phyloP scores from a whole-genome alignment of 2,888 invertebrate species.

The Napeogenes inachia region DNA sequence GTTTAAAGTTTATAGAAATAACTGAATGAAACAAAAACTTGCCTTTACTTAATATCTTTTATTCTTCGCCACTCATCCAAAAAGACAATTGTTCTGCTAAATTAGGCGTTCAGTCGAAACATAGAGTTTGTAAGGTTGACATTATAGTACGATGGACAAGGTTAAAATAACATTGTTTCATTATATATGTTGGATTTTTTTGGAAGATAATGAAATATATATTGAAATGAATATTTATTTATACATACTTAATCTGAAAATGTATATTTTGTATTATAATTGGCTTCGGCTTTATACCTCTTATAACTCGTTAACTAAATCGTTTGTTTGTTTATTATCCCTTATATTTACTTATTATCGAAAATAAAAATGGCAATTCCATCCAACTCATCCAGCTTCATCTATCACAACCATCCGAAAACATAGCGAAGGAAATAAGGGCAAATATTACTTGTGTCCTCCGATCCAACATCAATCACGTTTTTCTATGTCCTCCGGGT shows the following conservation, averaged over 20 bases:
- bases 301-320: too few relatives aligned
- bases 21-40: too few relatives aligned
- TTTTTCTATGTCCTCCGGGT: slow-evolving; percentile 50
- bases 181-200: background rate
- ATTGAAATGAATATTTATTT: too few relatives aligned
- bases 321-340: background rate
- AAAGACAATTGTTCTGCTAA: slow-evolving; percentile 10
- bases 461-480: slow-evolving; percentile 66
- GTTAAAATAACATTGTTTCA: background rate
- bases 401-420: slow-evolving; percentile 36
- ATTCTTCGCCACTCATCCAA: slow-evolving; percentile 8
- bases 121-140: slow-evolving; percentile 2
- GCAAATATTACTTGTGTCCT: slow-evolving; percentile 51
- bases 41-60: background rate
- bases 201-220: background rate
- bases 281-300: too few relatives aligned
- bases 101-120: slow-evolving; percentile 6
- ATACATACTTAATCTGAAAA: too few relatives aligned
- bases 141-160: slow-evolving; percentile 6
- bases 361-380: slow-evolving; percentile 17
- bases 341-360: slow-evolving; percentile 2
- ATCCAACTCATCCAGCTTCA: slow-evolving; percentile 26
- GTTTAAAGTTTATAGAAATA: too few relatives aligned
- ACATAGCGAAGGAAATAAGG: slow-evolving; percentile 43
- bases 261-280: too few relatives aligned